Evolutionary conservation across 35 echinoderm and acorn worm species (phyloP), one percentile per base, ranked within the genome.

Genomic region (Ptychodera flava): DNA sequence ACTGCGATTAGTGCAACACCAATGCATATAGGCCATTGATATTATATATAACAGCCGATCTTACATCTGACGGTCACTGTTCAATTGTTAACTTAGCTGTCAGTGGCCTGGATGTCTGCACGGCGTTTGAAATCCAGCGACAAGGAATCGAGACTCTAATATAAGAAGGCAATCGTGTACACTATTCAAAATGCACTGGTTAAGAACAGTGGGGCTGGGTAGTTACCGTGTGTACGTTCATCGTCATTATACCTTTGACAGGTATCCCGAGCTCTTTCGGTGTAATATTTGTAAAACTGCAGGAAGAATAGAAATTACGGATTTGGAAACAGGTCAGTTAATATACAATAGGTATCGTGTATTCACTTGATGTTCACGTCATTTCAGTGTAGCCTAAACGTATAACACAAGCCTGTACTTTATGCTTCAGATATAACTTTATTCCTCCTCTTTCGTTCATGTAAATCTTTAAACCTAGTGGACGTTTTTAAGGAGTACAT

Each of bases 201-300:
- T 32, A 94, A 99, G 79, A 99, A 99, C 82, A 90, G 81, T 92
- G 91, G 91, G 96, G 96, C 1, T 99, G 96, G 96, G 78, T 94
- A 81, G 88, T 99, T 0, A 99, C 96, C 2, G 52, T 93, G 27
- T 88, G 90, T 91, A 99, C 96, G 1, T 99, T 99, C 78, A 77
- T 92, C 35, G 85, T 99, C 75, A 94, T 94, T 78, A 80, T 91
- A n/a, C 96, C 96, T 15, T 92, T 99, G 0, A 99, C 96, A 1
- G 96, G 96, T 15, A 90, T 99, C 78, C 80, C 94, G 27, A 94
- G 96, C 36, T 82, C 84, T 80, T 99, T 91, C 35, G 96, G 96
- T 79, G 96, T 99, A 28, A 94, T 99, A 32, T 94, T 92, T 53
- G 92, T 99, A 16, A 90, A 99, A 79, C 80, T 99, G 30, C 96